These are phyloP conservation scores for Chelon auratus DNA, from an alignment of 2,797 vertebrate genomes.

Conservation along the genomic window DNA sequence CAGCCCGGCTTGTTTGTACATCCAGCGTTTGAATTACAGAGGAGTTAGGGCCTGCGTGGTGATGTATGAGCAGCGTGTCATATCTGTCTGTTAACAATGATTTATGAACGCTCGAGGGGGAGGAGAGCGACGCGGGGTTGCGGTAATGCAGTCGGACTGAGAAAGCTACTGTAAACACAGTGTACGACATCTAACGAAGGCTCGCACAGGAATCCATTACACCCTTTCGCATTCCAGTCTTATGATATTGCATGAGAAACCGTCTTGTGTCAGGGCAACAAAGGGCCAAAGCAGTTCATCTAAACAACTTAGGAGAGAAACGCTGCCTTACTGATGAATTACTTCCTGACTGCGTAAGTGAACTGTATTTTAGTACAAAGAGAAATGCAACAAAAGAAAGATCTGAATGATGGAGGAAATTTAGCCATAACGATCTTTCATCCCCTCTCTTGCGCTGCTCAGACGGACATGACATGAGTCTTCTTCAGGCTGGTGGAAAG, in stretches of 20 bases:
- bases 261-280: conserved; percentile 43
- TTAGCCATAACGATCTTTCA: conserved; percentile 6
- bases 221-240: conserved; percentile 67
- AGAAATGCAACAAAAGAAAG: conserved; percentile 17
- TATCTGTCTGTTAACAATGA: conserved; percentile 82
- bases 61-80: conserved; percentile 81
- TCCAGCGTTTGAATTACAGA: conserved; percentile 73
- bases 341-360: conserved; percentile 25
- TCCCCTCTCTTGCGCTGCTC: conserved; percentile 24
- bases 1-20: conserved; percentile 75
- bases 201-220: conserved; percentile 73
- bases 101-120: conserved; percentile 80
- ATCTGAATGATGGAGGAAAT: conserved; percentile 15
- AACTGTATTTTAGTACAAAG: not conserved
- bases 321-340: conserved; percentile 11
- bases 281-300: conserved; percentile 41
- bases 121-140: conserved; percentile 45
- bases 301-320: conserved; percentile 31
- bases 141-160: conserved; percentile 70
- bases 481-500: conserved; percentile 31
- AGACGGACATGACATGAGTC: conserved; percentile 41
- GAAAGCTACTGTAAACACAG: conserved; percentile 81
- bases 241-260: conserved; percentile 53
- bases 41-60: conserved; percentile 71
- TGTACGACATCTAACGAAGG: conserved; percentile 70